phyloP scores from a whole-genome alignment of 2,888 invertebrate genomes.

The Serripes groenlandicus region DNA sequence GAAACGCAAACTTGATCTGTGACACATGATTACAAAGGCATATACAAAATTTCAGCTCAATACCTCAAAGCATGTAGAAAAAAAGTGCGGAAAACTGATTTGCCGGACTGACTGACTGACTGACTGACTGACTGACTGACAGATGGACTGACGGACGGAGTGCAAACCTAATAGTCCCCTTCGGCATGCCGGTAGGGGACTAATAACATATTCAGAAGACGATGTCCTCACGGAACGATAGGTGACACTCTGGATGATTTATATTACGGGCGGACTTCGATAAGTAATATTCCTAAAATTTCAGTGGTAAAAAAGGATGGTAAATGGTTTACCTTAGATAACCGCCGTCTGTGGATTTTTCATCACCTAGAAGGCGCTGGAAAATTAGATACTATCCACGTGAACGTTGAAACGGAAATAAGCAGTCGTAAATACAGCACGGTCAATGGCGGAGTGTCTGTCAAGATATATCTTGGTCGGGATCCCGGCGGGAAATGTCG shows the following conservation, averaged over 20 bases:
- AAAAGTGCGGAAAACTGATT: too few relatives aligned
- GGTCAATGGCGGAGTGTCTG: background rate
- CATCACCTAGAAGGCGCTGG: conserved; percentile 12
- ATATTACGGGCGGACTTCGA: background rate
- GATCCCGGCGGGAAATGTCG: conserved; percentile 6
- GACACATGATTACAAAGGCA: too few relatives aligned
- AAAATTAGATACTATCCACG: background rate
- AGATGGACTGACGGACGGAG: too few relatives aligned
- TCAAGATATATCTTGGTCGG: background rate
- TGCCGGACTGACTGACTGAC: too few relatives aligned
- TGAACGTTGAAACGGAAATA: background rate
- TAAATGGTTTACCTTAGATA: conserved; percentile 5
- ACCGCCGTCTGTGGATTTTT: conserved; percentile 16
- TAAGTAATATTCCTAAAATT: conserved; percentile 1
- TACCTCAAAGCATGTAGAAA: too few relatives aligned
- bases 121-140: too few relatives aligned
- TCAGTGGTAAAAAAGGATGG: conserved; percentile 2
- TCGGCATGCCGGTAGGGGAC: too few relatives aligned
- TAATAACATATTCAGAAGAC: background rate
- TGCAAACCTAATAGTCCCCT: too few relatives aligned
- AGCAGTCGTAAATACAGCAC: background rate
- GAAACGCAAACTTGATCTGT: too few relatives aligned
- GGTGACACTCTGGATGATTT: background rate
- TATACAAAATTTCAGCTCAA: too few relatives aligned
- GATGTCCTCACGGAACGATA: background rate